These are phyloP conservation scores for Cantharis rustica DNA, from an alignment of 2,888 invertebrate species.

Conservation along the genomic window DNA sequence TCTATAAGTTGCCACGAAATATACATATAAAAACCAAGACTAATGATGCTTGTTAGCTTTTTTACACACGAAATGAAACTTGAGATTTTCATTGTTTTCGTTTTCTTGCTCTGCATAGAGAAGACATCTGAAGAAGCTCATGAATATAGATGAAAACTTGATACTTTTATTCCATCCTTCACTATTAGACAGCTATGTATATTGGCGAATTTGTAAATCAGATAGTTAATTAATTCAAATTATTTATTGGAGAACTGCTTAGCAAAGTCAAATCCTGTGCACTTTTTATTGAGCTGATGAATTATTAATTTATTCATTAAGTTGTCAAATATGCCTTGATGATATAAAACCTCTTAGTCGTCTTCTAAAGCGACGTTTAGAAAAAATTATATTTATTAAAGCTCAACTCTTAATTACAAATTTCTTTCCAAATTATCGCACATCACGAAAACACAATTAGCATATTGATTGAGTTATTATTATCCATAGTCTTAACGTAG, in stretches of 20 bases:
- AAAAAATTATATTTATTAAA: neutral
- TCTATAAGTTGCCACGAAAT: constrained; percentile 9
- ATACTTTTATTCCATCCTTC: constrained; percentile 13
- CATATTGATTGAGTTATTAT: neutral
- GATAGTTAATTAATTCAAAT: constrained; percentile 7
- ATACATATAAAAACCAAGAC: constrained; percentile 9
- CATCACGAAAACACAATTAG: neutral
- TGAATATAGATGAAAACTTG: constrained; percentile 27
- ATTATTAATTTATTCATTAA: neutral
- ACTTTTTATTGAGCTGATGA: neutral
- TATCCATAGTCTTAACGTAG: neutral
- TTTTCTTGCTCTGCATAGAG: constrained; percentile 14
- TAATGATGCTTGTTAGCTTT: constrained; percentile 26
- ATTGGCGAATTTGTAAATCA: neutral
- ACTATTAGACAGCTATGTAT: constrained; percentile 4
- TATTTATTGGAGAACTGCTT: neutral
- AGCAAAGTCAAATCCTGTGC: neutral
- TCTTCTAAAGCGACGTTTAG: neutral
- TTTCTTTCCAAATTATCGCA: neutral
- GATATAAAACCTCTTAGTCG: neutral
- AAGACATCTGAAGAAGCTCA: constrained; percentile 22
- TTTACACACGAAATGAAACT: constrained; percentile 16
- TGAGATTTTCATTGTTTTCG: constrained; percentile 5
- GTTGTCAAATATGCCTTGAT: neutral
- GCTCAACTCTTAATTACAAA: neutral